Evolutionary conservation across 2,888 invertebrate species (phyloP).

Genomic region (Lasioglossum vierecki): DNA sequence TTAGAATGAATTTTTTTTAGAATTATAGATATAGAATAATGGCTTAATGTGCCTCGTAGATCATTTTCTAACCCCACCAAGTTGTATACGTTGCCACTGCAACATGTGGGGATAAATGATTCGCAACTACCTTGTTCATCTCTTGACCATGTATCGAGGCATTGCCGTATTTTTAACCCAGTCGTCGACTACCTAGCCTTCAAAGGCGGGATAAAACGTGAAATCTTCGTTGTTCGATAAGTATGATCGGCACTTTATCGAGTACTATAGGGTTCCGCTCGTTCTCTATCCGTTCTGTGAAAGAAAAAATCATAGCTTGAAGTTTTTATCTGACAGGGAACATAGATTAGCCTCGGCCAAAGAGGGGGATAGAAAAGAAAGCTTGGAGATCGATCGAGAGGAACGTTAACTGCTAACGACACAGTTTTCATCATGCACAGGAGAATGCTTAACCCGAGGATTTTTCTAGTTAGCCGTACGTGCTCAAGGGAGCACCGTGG

Average conservation of each 20-base stretch:
- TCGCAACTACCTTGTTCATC: neutral
- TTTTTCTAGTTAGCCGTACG: constrained; percentile 76
- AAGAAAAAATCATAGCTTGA: neutral
- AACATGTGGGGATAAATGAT: neutral
- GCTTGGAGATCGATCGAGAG: constrained; percentile 30
- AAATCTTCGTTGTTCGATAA: neutral
- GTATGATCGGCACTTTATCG: neutral
- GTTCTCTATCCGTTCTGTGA: neutral
- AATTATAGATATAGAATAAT: too few relatives aligned
- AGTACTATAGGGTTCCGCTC: neutral
- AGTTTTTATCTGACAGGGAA: neutral
- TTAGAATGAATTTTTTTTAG: too few relatives aligned
- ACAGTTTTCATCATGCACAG: constrained; percentile 73
- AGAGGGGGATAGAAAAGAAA: neutral
- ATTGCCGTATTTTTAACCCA: neutral
- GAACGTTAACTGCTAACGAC: constrained; percentile 75
- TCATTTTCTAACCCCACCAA: too few relatives aligned
- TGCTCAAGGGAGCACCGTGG: constrained; percentile 72
- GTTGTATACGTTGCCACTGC: too few relatives aligned
- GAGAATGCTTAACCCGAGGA: constrained; percentile 70
- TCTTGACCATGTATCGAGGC: neutral
- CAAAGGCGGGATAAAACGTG: too few relatives aligned
- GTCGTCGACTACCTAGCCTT: neutral
- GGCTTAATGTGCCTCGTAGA: too few relatives aligned
- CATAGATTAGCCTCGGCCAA: neutral